Percentiles rank a stretch among this genome's conserved stretches.
phyloP scores from a whole-genome alignment of 64 coral and sea anemone species.

The Pocillopora damicornis region DNA sequence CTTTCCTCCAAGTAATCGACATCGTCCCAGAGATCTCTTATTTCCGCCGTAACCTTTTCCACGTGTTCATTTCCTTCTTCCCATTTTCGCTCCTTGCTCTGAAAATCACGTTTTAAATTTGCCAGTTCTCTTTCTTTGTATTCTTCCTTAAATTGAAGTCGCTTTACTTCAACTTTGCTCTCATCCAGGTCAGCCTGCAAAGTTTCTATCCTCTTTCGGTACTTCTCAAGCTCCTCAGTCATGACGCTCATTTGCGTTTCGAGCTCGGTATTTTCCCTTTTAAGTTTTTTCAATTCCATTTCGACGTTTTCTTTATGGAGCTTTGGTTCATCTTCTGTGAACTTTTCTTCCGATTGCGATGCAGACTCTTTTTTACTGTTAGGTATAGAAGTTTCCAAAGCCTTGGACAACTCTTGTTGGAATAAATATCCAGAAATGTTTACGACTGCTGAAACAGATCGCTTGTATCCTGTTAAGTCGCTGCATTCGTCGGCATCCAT shows the following conservation, averaged over 20 bases:
- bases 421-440: conserved; percentile 1
- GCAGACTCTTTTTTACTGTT: too few relatives aligned
- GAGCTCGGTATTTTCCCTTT: neutral
- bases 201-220: neutral
- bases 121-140: conserved; percentile 7
- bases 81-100: neutral
- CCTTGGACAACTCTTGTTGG: neutral
- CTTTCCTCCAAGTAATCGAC: too few relatives aligned
- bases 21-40: too few relatives aligned
- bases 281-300: neutral
- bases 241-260: neutral
- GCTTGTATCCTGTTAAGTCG: neutral
- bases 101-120: conserved; percentile 12
- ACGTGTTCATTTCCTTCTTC: neutral
- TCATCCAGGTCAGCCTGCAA: neutral
- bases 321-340: too few relatives aligned
- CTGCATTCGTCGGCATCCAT: neutral
- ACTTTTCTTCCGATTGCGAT: too few relatives aligned
- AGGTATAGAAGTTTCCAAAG: neutral
- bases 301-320: neutral
- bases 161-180: neutral
- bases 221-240: neutral
- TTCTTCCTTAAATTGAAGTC: neutral
- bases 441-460: neutral
- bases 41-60: neutral